Conservation (phyloP, 1,140 invertebrate genomes). For the Leptinotarsa texana region DNA sequence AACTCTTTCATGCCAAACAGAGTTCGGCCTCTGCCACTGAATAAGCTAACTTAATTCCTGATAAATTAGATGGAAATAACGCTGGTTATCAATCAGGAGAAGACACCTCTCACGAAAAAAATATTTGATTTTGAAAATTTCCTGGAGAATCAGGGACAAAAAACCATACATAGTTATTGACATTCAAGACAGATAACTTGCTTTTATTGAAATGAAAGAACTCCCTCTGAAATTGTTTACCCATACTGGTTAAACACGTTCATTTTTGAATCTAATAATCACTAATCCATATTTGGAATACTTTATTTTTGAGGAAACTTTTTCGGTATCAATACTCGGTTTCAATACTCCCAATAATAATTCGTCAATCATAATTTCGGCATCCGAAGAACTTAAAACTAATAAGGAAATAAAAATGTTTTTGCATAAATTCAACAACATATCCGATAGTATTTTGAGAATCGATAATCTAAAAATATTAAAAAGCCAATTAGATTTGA, state of each 20-base stretch:
- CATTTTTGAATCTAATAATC: background rate
- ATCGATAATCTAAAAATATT: background rate
- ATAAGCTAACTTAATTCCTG: too few relatives aligned
- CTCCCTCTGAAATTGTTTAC: background rate
- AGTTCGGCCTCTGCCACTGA: too few relatives aligned
- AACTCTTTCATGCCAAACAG: too few relatives aligned
- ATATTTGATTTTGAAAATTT: too few relatives aligned
- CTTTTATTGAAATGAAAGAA: background rate
- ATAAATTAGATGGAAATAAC: too few relatives aligned
- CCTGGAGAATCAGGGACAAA: too few relatives aligned
- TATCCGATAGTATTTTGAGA: background rate
- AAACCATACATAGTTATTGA: background rate
- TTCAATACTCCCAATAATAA: background rate
- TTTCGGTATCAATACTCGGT: background rate
- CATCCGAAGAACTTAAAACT: background rate
- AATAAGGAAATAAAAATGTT: background rate
- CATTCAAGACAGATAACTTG: background rate
- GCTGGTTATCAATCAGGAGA: too few relatives aligned
- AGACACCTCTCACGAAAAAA: too few relatives aligned
- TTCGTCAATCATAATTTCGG: background rate
- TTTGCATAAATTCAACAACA: background rate
- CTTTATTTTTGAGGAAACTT: background rate
- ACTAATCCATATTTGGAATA: background rate
- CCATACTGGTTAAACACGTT: background rate
- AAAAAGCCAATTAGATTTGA: background rate